Conservation (phyloP, 2,888 invertebrate species). For the Eilema caniola region DNA sequence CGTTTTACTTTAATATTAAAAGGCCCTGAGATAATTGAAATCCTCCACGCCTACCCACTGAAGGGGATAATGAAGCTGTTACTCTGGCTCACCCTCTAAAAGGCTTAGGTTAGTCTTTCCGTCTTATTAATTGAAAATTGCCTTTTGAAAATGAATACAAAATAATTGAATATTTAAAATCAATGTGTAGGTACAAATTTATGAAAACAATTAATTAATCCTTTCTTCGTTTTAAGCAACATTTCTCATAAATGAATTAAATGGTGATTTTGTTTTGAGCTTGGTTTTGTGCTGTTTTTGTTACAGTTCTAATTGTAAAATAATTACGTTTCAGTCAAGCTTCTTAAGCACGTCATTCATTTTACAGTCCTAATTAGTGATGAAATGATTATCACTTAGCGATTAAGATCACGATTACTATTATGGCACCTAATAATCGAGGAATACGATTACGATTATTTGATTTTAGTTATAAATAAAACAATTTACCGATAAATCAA, state of each 20-base stretch:
- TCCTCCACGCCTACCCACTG: constrained; percentile 43
- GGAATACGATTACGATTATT: no score
- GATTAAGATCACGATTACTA: no score
- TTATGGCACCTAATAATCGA: no score
- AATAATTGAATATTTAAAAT: constrained; percentile 23
- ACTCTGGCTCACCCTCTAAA: constrained; percentile 33
- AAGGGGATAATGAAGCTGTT: constrained; percentile 51
- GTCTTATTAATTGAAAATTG: constrained; percentile 21
- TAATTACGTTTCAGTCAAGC: not conserved
- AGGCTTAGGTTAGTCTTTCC: constrained; percentile 36
- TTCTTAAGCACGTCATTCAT: not conserved
- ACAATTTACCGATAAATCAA: no score
- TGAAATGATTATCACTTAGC: no score
- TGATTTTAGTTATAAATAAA: no score
- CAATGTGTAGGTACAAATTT: constrained; percentile 4
- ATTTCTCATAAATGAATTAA: constrained; percentile 3
- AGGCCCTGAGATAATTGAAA: constrained; percentile 60
- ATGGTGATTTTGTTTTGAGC: constrained; percentile 6
- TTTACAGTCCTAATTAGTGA: no score
- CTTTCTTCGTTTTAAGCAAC: not conserved
- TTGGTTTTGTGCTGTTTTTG: not conserved
- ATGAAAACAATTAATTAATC: constrained; percentile 3
- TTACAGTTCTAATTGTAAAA: not conserved
- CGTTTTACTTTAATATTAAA: constrained; percentile 51
- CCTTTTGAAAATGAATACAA: constrained; percentile 16